Conservation (phyloP, 2,888 invertebrate genomes). For the Chrysolina oricalcia region DNA sequence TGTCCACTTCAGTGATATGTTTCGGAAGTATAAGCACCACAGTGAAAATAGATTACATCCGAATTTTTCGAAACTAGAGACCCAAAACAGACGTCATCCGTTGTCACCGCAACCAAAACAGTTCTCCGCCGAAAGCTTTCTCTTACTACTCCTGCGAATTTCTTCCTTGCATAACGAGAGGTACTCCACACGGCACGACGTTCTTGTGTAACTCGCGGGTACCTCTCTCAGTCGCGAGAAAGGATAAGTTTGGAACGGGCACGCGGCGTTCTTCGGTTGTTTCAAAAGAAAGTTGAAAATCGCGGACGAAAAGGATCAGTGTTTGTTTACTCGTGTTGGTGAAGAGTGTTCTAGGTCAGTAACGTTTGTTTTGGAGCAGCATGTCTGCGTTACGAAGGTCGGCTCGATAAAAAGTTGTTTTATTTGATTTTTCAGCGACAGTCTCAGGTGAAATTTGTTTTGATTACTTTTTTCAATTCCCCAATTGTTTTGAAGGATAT, state of each 20-base stretch:
- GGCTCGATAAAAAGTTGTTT: neutral
- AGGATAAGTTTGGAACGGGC: constrained; percentile 26
- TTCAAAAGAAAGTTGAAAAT: constrained; percentile 26
- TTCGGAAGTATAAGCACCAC: no score
- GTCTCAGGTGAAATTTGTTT: no score
- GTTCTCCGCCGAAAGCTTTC: constrained; percentile 2
- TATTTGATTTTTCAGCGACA: no score
- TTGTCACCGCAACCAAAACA: neutral
- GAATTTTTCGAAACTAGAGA: neutral
- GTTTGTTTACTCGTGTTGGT: constrained; percentile 21
- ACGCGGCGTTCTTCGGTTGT: constrained; percentile 27
- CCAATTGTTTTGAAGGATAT: no score
- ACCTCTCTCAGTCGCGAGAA: constrained; percentile 31
- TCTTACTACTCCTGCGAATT: constrained; percentile 20
- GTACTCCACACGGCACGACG: constrained; percentile 6
- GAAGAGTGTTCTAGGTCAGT: constrained; percentile 32
- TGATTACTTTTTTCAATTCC: no score
- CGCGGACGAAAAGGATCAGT: constrained; percentile 19
- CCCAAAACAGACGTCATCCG: neutral
- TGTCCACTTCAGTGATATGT: no score
- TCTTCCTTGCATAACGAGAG: constrained; percentile 37
- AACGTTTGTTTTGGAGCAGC: constrained; percentile 1
- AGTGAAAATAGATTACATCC: neutral
- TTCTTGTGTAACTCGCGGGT: constrained; percentile 35
- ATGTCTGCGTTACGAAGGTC: neutral